phyloP scores from a whole-genome alignment of 2,797 vertebrate species.

The Clarias platycephalus region DNA sequence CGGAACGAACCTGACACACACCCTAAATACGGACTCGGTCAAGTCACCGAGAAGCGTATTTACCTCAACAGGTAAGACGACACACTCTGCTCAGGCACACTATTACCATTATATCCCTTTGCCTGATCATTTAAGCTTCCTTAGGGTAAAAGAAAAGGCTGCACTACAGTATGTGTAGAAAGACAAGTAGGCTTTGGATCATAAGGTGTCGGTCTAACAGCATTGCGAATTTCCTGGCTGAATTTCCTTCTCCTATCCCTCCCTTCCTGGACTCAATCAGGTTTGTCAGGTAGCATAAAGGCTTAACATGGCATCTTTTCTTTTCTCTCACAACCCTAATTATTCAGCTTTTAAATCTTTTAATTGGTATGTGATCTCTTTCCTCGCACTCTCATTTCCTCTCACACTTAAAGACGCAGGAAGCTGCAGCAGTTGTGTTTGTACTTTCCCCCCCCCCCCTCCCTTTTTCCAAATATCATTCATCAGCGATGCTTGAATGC shows the following conservation, averaged over 20 bases:
- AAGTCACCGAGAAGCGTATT: slow-evolving; percentile 79
- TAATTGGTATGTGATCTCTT: slow-evolving; percentile 28
- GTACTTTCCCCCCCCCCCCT: neutral
- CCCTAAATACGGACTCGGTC: slow-evolving; percentile 72
- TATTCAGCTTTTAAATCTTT: slow-evolving; percentile 31
- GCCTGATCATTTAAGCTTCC: no score
- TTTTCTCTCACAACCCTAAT: slow-evolving; percentile 14
- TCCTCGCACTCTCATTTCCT: slow-evolving; percentile 23
- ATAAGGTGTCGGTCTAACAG: neutral
- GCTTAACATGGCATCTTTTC: slow-evolving; percentile 1
- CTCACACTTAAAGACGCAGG: neutral
- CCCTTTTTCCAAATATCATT: slow-evolving; percentile 10
- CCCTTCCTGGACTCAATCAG: slow-evolving; percentile 5
- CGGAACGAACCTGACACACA: slow-evolving; percentile 73
- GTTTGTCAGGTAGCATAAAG: slow-evolving; percentile 27
- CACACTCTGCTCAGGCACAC: neutral
- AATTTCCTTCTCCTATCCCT: neutral
- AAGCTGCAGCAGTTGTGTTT: slow-evolving; percentile 11
- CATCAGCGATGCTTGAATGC: slow-evolving; percentile 6
- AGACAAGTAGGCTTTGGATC: neutral
- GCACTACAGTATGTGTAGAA: neutral
- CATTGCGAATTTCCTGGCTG: neutral
- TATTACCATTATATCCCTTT: neutral
- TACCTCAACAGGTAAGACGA: slow-evolving; percentile 76
- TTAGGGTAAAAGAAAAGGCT: neutral